A percentile compares a stretch with the other conserved stretches of the same genome.
Conservation (phyloP, 2,113 vertebrate genomes). For the Mobula hypostoma region DNA sequence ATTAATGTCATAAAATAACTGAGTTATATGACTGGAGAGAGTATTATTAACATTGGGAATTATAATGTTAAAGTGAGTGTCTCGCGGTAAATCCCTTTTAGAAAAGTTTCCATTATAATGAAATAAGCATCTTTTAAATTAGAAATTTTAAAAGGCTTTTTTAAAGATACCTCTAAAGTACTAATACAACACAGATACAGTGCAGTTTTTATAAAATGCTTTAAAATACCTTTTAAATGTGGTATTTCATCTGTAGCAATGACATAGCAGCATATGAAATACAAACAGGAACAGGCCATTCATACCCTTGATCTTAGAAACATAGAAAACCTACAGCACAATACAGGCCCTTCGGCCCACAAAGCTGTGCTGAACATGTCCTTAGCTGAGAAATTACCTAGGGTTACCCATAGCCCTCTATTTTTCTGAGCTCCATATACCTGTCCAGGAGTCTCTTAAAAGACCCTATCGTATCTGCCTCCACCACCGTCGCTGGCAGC, state of each 20-base stretch:
- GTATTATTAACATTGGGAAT: background rate
- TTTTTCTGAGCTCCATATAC: no score
- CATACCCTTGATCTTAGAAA: no score
- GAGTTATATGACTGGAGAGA: background rate
- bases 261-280: background rate
- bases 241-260: background rate
- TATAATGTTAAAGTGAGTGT: background rate
- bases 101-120: background rate
- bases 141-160: background rate
- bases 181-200: background rate
- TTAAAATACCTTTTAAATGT: background rate
- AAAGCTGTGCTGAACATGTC: no score
- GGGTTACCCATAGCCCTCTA: no score
- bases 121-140: background rate
- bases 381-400: no score
- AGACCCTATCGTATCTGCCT: no score
- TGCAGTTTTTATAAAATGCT: background rate
- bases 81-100: background rate
- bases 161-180: background rate
- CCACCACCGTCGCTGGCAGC: no score
- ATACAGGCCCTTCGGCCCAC: no score
- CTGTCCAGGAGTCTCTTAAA: no score
- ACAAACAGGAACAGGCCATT: no score
- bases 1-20: background rate
- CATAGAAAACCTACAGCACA: no score